Evolutionary conservation across 2,888 invertebrate genomes (phyloP), one percentile per base, ranked within the genome.

Genomic region (Ryuthela nishihirai): DNA sequence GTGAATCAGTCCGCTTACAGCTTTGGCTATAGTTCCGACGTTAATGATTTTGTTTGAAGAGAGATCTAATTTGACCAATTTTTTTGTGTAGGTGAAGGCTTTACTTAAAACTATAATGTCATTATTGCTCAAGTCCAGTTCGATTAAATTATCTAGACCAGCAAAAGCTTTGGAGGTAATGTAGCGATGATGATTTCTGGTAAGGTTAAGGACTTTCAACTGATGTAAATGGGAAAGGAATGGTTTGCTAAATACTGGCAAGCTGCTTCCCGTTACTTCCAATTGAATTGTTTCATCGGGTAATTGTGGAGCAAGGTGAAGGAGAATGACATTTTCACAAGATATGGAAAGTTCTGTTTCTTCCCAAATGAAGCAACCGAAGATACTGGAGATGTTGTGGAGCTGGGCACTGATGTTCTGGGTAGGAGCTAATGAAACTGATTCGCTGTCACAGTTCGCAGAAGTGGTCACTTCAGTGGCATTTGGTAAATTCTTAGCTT

Each of bases 151-250:
- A 18, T 54, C 40, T 17, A 54, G 36, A n/a, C 53, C 53, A 2
- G 26, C 26, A 5, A 54, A 54, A n/a, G 34, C 40, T 44, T 15
- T 52, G 3, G n/a, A 34, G n/a, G 39, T 52, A 26, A 52, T 44
- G 17, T 44, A 52, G 12, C 38, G n/a, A 20, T 44, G 43, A 10
- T 26, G 29, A 43, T 52, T 52, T 20, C 32, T 38, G 6, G 26
- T 25, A 4, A 52, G 32, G 15, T 29, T 38, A 3, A 52, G 24
- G 1, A 3, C 18, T 29, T 3, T 40, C 15, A 48, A 40, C 21
- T 17, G 26, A 12, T 23, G 36, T 21, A 52, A 38, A n/a, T 38
- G 23, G 1, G 36, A 23, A 32, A 44, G 44, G 10, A 52, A 38
- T 12, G 52, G 43, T 12, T 29, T 43, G 3, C 17, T 6, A 9